Evolutionary conservation across 2,888 invertebrate genomes (phyloP).

Genomic region (Orthosia incerta): DNA sequence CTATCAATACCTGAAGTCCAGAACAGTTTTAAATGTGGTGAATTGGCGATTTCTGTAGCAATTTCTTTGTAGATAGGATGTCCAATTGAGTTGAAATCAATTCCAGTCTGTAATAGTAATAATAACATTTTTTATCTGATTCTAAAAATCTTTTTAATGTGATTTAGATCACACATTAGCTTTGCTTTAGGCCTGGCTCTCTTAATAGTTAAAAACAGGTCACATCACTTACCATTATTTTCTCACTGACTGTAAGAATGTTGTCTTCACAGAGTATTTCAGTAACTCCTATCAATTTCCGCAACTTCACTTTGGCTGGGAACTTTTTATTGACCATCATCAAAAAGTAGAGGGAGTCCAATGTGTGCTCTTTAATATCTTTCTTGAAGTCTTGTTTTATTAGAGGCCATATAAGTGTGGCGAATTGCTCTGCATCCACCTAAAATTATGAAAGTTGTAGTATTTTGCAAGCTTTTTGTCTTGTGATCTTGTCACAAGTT

Average conservation of each 20-base stretch:
- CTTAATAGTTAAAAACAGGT: not conserved
- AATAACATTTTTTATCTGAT: not conserved
- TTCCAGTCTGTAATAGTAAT: constrained; percentile 89
- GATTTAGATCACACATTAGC: not conserved
- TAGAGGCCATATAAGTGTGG: constrained; percentile 91
- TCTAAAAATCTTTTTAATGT: not conserved
- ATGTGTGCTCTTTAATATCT: constrained; percentile 92
- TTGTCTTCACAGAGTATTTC: constrained; percentile 91
- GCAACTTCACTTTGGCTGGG: constrained; percentile 89
- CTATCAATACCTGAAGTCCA: constrained; percentile 90
- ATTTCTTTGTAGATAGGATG: constrained; percentile 93
- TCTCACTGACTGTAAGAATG: constrained; percentile 89
- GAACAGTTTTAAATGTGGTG: constrained; percentile 89
- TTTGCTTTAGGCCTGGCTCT: not conserved
- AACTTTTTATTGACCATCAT: constrained; percentile 85
- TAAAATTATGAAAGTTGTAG: constrained; percentile 71
- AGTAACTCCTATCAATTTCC: constrained; percentile 89
- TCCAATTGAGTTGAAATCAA: constrained; percentile 89
- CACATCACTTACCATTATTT: constrained; percentile 91
- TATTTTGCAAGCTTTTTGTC: not conserved
- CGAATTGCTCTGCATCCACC: constrained; percentile 90
- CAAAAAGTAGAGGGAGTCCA: constrained; percentile 93
- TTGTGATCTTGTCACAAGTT: not conserved
- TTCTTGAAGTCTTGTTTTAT: constrained; percentile 92
- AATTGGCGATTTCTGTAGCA: constrained; percentile 88